phyloP scores from a whole-genome alignment of 2,797 vertebrate genomes.

The Mallotus villosus region DNA sequence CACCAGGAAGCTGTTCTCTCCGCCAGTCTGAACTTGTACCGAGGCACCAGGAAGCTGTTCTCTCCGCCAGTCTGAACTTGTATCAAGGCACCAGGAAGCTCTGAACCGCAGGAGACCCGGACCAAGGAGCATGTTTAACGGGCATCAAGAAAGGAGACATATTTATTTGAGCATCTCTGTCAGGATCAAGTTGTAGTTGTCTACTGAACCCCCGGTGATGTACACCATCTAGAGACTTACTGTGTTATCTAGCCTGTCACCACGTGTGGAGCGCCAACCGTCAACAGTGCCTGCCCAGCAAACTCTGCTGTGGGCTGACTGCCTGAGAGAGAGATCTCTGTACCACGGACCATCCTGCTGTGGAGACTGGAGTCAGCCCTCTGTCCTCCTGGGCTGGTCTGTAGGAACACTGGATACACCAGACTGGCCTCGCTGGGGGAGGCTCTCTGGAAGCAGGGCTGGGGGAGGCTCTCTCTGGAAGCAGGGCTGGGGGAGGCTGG shows the following conservation, averaged over 20 bases:
- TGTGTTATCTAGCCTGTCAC: conserved; percentile 28
- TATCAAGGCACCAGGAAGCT: neutral
- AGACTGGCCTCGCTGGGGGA: neutral
- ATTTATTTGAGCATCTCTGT: conserved; percentile 19
- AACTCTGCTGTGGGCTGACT: neutral
- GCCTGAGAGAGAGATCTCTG: neutral
- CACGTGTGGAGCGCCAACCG: conserved; percentile 17
- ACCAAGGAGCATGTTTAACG: neutral
- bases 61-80: neutral
- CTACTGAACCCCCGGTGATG: conserved; percentile 20
- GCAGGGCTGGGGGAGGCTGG: neutral
- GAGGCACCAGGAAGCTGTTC: neutral
- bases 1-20: neutral
- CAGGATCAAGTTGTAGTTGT: conserved; percentile 4
- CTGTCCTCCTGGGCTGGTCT: neutral
- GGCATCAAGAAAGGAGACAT: conserved; percentile 11
- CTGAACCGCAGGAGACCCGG: conserved; percentile 1
- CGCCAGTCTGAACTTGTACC: neutral
- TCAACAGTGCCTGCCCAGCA: conserved; percentile 50
- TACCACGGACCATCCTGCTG: neutral
- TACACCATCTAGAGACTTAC: conserved; percentile 41
- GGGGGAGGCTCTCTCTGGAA: too few species aligned
- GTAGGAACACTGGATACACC: neutral
- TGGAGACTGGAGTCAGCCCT: neutral
- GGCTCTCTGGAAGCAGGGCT: too few species aligned